Percentiles rank a stretch among this genome's conserved stretches.
Conservation (phyloP, 2,113 vertebrate species). For the Larimichthys crocea region DNA sequence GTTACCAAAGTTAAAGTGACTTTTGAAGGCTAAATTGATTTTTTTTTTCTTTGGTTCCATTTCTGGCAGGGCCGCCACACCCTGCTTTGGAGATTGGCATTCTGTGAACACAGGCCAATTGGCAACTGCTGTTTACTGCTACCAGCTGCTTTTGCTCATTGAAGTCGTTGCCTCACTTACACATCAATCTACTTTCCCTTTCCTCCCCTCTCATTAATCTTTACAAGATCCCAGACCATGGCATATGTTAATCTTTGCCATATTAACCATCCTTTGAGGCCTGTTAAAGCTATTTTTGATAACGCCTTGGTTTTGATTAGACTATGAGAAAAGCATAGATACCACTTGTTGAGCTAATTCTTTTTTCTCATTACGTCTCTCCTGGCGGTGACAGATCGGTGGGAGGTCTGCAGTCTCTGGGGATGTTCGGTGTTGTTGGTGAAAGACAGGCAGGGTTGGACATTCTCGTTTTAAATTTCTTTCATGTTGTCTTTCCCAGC, state of each 20-base stretch:
- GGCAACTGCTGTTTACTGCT: slow-evolving; percentile 71
- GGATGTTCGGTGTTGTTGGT: neutral
- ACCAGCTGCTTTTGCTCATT: slow-evolving; percentile 74
- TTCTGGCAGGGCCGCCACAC: slow-evolving; percentile 53
- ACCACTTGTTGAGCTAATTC: slow-evolving; percentile 53
- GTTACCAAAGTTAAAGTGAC: slow-evolving; percentile 11
- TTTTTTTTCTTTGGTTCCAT: slow-evolving; percentile 9
- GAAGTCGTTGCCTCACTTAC: slow-evolving; percentile 63
- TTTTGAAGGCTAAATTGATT: slow-evolving; percentile 23
- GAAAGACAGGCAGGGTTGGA: neutral
- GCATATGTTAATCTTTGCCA: slow-evolving; percentile 53
- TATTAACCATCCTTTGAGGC: slow-evolving; percentile 56
- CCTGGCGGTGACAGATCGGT: slow-evolving; percentile 6
- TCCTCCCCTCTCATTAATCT: slow-evolving; percentile 73
- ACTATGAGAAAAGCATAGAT: slow-evolving; percentile 21
- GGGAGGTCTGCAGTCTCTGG: neutral
- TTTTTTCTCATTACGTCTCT: slow-evolving; percentile 5
- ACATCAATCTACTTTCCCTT: slow-evolving; percentile 57
- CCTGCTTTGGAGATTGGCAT: slow-evolving; percentile 66
- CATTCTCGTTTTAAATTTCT: slow-evolving; percentile 7
- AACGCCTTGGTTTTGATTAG: slow-evolving; percentile 51
- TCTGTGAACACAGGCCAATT: slow-evolving; percentile 75
- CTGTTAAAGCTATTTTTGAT: slow-evolving; percentile 67
- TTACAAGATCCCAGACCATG: slow-evolving; percentile 71
- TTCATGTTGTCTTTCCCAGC: slow-evolving; percentile 13